Percentiles rank a stretch among this genome's conserved stretches.
Conservation (phyloP, 2,797 vertebrate species). For the Pempheris klunzingeri region DNA sequence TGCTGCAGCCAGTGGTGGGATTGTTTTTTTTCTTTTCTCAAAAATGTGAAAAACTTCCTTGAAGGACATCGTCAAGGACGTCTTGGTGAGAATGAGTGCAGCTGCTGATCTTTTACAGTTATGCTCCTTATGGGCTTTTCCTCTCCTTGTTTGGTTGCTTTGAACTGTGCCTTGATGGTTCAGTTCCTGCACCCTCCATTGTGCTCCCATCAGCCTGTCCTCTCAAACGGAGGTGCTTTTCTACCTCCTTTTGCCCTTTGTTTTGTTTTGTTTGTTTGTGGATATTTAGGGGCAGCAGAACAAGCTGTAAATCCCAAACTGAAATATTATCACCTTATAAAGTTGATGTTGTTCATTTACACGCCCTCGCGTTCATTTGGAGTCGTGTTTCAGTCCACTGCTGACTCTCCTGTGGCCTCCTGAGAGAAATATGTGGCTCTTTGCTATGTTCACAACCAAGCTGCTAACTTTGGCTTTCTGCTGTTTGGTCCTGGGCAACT, state of each 20-base stretch:
- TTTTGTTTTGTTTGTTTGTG: background rate
- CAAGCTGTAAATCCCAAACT: background rate
- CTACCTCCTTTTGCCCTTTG: background rate
- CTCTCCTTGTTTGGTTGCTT: slow-evolving; percentile 37
- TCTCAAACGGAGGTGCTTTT: slow-evolving; percentile 18
- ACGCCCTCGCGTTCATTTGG: background rate
- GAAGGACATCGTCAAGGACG: slow-evolving; percentile 58
- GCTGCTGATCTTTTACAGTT: slow-evolving; percentile 2
- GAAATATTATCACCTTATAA: slow-evolving; percentile 15
- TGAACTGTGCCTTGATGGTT: slow-evolving; percentile 1
- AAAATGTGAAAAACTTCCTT: slow-evolving; percentile 49
- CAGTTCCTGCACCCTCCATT: slow-evolving; percentile 16
- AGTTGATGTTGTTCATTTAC: background rate
- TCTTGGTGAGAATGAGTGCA: slow-evolving; percentile 31
- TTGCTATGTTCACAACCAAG: background rate
- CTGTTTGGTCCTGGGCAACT: background rate
- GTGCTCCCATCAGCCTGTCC: background rate
- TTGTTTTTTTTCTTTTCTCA: slow-evolving; percentile 2
- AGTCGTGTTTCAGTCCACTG: background rate
- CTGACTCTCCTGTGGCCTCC: background rate
- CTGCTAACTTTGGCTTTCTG: background rate
- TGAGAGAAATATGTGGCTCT: background rate
- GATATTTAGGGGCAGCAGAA: background rate
- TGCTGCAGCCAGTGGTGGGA: slow-evolving; percentile 19
- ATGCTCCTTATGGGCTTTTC: slow-evolving; percentile 37